phyloP scores from a whole-genome alignment of 2,113 vertebrate species.

The Chascanopsetta lugubris region DNA sequence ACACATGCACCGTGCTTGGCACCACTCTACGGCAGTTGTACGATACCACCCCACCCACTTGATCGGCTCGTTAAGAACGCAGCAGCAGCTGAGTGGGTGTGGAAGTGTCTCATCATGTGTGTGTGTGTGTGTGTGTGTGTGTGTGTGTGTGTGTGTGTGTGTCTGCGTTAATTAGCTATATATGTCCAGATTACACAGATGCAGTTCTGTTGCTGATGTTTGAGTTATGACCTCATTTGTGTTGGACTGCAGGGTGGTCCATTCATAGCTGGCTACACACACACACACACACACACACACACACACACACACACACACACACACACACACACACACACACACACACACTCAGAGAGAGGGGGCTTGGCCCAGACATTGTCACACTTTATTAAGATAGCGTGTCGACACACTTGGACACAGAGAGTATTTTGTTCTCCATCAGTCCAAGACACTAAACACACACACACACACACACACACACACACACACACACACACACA shows the following conservation, averaged over 20 bases:
- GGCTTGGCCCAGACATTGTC: conserved; percentile 59
- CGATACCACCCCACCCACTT: too few relatives aligned
- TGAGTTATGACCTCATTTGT: conserved; percentile 68
- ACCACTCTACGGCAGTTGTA: neutral
- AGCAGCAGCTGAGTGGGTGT: neutral
- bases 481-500: conserved; percentile 3
- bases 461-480: conserved; percentile 4
- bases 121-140: neutral
- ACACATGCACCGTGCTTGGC: neutral
- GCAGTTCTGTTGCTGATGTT: conserved; percentile 32
- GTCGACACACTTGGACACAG: conserved; percentile 50
- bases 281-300: conserved; percentile 27
- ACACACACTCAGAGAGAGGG: conserved; percentile 7
- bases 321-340: conserved; percentile 17
- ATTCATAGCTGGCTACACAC: too few relatives aligned
- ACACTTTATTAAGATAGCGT: conserved; percentile 57
- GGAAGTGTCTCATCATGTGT: neutral
- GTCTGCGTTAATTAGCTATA: conserved; percentile 16
- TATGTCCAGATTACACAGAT: conserved; percentile 28
- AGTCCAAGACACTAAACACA: conserved; percentile 15
- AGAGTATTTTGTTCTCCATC: conserved; percentile 53
- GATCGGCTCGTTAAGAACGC: neutral
- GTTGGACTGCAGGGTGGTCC: conserved; percentile 68
- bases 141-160: conserved; percentile 4
- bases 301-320: conserved; percentile 27